These are phyloP conservation scores for Pao palembangensis DNA, from an alignment of 2,113 vertebrate genomes.

Conservation along the genomic window DNA sequence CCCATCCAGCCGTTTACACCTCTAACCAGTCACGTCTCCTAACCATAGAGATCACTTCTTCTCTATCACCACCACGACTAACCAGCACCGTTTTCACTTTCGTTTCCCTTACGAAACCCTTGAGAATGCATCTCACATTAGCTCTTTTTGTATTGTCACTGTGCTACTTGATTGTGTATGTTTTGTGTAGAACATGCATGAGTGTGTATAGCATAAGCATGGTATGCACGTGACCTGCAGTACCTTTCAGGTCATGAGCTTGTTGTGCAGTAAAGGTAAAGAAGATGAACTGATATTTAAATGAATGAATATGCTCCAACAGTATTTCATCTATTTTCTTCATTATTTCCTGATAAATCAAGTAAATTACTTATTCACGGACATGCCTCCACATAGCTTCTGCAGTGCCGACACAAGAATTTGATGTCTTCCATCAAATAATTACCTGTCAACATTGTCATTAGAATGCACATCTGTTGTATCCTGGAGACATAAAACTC, in stretches of 20 bases:
- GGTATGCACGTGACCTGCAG: constrained; percentile 13
- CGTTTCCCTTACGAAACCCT: constrained; percentile 7
- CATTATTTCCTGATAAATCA: no score
- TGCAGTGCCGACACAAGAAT: constrained; percentile 35
- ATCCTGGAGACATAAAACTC: constrained; percentile 23
- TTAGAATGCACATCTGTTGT: constrained; percentile 44
- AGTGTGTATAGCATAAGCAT: not conserved
- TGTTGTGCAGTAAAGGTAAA: no score
- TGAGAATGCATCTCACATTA: constrained; percentile 5
- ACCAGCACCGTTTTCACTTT: constrained; percentile 44
- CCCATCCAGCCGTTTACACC: constrained; percentile 21
- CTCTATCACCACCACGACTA: constrained; percentile 38
- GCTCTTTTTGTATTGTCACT: not conserved
- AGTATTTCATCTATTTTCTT: no score
- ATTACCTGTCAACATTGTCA: constrained; percentile 35
- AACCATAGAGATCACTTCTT: constrained; percentile 51
- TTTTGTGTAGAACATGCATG: constrained; percentile 21
- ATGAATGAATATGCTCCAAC: not conserved
- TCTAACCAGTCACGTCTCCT: constrained; percentile 43
- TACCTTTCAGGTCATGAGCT: not conserved
- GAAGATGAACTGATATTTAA: no score
- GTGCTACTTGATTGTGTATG: constrained; percentile 9
- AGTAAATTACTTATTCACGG: no score
- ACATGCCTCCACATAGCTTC: constrained; percentile 15
- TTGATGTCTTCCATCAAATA: constrained; percentile 40